Evolutionary conservation across 2,113 vertebrate species (phyloP).

Genomic region (Dipodomys ordii): DNA sequence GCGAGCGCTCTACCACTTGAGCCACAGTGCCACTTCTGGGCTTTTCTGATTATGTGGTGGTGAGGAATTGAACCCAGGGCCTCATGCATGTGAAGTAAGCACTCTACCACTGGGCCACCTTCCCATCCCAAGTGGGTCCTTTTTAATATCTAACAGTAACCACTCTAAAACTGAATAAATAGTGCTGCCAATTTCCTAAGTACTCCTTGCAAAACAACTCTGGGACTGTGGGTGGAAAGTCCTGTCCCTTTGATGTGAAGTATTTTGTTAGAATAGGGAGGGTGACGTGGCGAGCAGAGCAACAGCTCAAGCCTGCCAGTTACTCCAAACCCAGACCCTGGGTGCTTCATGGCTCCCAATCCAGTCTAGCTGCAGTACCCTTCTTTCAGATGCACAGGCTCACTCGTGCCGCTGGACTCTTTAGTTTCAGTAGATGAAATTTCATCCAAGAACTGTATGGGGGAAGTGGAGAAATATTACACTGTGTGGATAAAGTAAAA

Average conservation of each 20-base stretch:
- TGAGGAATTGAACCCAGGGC: too few relatives aligned
- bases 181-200: not conserved
- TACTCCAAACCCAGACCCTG: not conserved
- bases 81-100: too few relatives aligned
- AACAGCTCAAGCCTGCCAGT: not conserved
- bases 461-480: slow-evolving; percentile 59
- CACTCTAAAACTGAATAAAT: not conserved
- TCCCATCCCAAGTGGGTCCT: not conserved
- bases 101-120: too few relatives aligned
- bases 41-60: too few relatives aligned
- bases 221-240: not conserved
- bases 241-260: not conserved
- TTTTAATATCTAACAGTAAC: not conserved
- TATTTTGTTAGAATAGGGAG: not conserved
- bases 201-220: not conserved
- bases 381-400: slow-evolving; percentile 97
- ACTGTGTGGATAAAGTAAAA: slow-evolving; percentile 24
- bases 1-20: too few relatives aligned
- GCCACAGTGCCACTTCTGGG: too few relatives aligned
- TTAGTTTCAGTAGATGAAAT: slow-evolving; percentile 97
- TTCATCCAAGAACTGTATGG: slow-evolving; percentile 95
- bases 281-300: not conserved
- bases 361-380: slow-evolving; percentile 89
- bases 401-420: slow-evolving; percentile 93
- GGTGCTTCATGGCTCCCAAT: slow-evolving; percentile 27